These are phyloP conservation scores for Eupristina koningsbergeri DNA, from an alignment of 1,140 invertebrate species.

Conservation along the genomic window DNA sequence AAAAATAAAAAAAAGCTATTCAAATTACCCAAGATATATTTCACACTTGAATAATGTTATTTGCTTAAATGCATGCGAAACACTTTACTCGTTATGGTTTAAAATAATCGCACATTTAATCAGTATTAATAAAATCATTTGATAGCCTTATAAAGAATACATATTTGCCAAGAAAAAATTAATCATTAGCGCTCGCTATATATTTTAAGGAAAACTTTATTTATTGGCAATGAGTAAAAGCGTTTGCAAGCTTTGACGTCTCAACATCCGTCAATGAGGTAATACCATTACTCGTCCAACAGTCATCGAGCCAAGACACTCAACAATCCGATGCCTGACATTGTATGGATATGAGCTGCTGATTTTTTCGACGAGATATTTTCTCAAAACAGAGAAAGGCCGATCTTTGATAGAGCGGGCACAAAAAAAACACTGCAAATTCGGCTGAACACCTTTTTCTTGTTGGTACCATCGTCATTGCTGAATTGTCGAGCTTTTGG, in stretches of 20 bases:
- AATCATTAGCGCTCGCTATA: not conserved
- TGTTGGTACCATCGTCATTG: not conserved
- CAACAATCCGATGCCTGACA: conserved; percentile 63
- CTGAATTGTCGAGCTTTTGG: not conserved
- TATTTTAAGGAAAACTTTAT: not conserved
- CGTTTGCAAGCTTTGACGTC: not conserved
- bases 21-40: too few relatives aligned
- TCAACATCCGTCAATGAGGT: conserved; percentile 38
- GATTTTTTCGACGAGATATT: conserved; percentile 63
- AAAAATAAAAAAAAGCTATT: too few relatives aligned
- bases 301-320: not conserved
- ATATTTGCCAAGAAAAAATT: not conserved
- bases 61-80: not conserved
- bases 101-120: not conserved
- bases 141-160: not conserved
- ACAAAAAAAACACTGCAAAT: not conserved
- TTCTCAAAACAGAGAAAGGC: conserved; percentile 38
- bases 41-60: too few relatives aligned
- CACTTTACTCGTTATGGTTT: not conserved
- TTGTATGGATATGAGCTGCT: conserved; percentile 72
- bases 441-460: not conserved
- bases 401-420: too few relatives aligned
- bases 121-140: too few relatives aligned
- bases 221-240: not conserved
- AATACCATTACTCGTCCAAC: not conserved